Conservation (phyloP, 2,797 vertebrate genomes). For the Hydrophis major region DNA sequence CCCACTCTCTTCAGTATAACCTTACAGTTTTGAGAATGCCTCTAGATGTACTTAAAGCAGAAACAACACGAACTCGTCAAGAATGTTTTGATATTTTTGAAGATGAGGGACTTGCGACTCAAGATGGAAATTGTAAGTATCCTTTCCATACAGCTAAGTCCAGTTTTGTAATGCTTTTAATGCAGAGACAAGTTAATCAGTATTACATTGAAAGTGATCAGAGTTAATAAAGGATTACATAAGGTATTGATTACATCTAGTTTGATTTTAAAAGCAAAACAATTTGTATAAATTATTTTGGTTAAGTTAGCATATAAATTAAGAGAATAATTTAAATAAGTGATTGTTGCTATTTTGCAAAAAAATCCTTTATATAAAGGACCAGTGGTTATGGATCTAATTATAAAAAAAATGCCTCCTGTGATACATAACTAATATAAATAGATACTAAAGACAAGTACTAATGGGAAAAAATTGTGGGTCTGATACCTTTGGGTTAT, state of each 20-base stretch:
- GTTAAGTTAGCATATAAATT: conserved; percentile 41
- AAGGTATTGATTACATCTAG: conserved; percentile 20
- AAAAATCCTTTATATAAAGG: conserved; percentile 38
- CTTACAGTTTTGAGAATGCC: conserved; percentile 86
- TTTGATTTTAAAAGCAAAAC: conserved; percentile 29
- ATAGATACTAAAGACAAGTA: conserved; percentile 1
- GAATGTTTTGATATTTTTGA: conserved; percentile 98
- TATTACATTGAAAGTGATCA: neutral
- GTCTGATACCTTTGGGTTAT: neutral
- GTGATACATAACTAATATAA: conserved; percentile 8
- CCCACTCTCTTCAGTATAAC: conserved; percentile 96
- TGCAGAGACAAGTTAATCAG: conserved; percentile 30
- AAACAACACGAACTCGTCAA: conserved; percentile 77
- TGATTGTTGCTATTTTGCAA: conserved; percentile 37
- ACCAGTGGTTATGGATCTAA: conserved; percentile 8
- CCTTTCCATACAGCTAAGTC: neutral
- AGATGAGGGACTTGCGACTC: conserved; percentile 89
- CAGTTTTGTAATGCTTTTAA: neutral
- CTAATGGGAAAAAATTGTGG: neutral
- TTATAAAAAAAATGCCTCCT: conserved; percentile 21
- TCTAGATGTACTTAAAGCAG: conserved; percentile 78
- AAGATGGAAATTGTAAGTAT: conserved; percentile 78
- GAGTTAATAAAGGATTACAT: conserved; percentile 40
- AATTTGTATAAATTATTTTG: conserved; percentile 46
- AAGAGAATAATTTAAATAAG: conserved; percentile 46